Evolutionary conservation across 2,888 invertebrate species (phyloP), one percentile per base, ranked within the genome.

Genomic region (Hermaeophaga mercurialis): DNA sequence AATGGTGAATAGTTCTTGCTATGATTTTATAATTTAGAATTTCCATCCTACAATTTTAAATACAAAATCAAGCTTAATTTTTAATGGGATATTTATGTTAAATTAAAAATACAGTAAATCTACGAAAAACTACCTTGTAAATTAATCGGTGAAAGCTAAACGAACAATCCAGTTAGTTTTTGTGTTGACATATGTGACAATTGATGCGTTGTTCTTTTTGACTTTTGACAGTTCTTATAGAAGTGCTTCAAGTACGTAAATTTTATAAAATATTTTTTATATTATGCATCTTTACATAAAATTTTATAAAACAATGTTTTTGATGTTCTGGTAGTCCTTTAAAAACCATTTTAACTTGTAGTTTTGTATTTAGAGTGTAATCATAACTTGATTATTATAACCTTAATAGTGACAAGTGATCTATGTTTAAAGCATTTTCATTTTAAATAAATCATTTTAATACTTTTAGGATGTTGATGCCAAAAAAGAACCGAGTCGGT

Each of bases 381-480:
- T 12, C 9, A 36, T 7, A 17, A 2, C 15, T 15, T 14, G 17
- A 19, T 22, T 4, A 28, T 15, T 36, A 36, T 53, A 44, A 45
- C 45, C 17, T 24, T 26, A 12, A 22, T 8, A 12, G 6, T 4
- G 22, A 43, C 11, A 26, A 31, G 18, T 36, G 19, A 19, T 36
- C 24, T 26, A 33, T 33, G 7, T 14, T 12, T 9, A 33, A 7
- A 14, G 3, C 3, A 12, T 12, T 33, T 33, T 33, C 12, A 12
- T 3, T 7, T 33, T 14, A 33, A 39, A 2, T 38, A 38, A 28
- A n/a, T 18, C 31, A 11, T 36, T 33, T 50, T 14, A 22, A 15
- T 55, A 61, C 56, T 79, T 80, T 76, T 80, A 95, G 91, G 80
- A 99, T 99, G 99, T 96, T 99, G 94, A 99, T 99, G 96, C 96